A percentile compares a stretch with the other conserved stretches of the same genome.
These are phyloP conservation scores for Mizuhopecten yessoensis DNA, from an alignment of 1,140 invertebrate genomes.

Conservation along the genomic window DNA sequence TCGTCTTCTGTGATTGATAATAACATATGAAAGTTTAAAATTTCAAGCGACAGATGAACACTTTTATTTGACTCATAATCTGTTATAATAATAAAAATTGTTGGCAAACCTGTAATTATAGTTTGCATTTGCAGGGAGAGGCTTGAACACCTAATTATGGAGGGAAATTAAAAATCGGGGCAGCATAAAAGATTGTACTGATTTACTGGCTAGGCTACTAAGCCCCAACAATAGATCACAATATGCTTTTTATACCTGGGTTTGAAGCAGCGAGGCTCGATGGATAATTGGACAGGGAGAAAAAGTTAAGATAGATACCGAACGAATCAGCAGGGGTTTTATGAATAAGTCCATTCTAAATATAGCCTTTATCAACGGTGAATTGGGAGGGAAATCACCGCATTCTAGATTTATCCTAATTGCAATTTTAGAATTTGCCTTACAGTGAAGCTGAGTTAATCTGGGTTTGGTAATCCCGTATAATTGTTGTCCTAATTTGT, in stretches of 20 bases:
- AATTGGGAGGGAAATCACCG: background rate
- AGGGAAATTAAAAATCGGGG: slow-evolving; percentile 10
- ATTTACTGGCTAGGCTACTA: background rate
- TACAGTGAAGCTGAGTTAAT: background rate
- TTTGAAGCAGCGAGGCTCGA: background rate
- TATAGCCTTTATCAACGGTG: background rate
- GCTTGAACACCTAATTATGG: slow-evolving; percentile 20
- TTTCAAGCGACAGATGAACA: slow-evolving; percentile 17
- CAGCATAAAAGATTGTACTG: background rate
- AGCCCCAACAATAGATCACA: background rate
- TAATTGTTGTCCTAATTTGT: background rate
- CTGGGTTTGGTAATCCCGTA: background rate
- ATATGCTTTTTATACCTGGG: background rate
- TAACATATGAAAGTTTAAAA: slow-evolving; percentile 22
- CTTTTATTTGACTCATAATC: slow-evolving; percentile 30
- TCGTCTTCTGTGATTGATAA: background rate
- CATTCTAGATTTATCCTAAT: background rate
- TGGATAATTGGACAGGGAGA: slow-evolving; percentile 24
- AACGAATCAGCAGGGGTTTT: slow-evolving; percentile 25
- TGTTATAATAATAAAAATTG: background rate
- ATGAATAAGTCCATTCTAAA: background rate
- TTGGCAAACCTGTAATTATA: background rate
- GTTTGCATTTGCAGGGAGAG: background rate
- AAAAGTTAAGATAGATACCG: slow-evolving; percentile 17
- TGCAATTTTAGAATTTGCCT: background rate